phyloP scores from a whole-genome alignment of 1,140 invertebrate genomes.

The Macrostomum lignano region DNA sequence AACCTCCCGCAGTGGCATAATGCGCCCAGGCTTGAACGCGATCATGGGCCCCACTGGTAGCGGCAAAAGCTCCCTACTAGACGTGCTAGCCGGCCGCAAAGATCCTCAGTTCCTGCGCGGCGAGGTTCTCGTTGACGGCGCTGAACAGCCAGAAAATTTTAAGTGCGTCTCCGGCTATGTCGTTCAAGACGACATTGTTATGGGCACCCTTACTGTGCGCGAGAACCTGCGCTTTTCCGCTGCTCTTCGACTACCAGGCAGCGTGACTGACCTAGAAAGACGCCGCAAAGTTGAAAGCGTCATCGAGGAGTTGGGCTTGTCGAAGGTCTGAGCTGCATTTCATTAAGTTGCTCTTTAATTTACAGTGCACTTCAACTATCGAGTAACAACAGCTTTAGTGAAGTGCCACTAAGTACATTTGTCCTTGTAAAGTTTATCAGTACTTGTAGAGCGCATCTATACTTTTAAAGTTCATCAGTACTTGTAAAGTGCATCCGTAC shows the following conservation, averaged over 20 bases:
- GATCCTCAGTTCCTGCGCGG: slow-evolving; percentile 16
- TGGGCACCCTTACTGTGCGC: slow-evolving; percentile 10
- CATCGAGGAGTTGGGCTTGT: slow-evolving; percentile 16
- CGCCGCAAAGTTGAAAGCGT: slow-evolving; percentile 14
- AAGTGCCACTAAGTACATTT: no score
- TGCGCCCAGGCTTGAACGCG: slow-evolving; percentile 5
- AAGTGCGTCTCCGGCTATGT: slow-evolving; percentile 27
- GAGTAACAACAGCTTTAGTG: no score
- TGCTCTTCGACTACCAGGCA: slow-evolving; percentile 13
- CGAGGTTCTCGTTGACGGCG: slow-evolving; percentile 19
- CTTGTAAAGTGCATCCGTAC: no score
- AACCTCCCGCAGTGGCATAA: slow-evolving; percentile 4
- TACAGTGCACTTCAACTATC: no score
- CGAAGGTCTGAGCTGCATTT: no score
- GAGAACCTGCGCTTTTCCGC: slow-evolving; percentile 26
- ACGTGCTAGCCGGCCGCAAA: slow-evolving; percentile 24
- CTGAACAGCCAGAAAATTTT: slow-evolving; percentile 20
- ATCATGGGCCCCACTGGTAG: slow-evolving; percentile 7
- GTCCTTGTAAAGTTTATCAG: no score
- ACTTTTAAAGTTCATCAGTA: no score
- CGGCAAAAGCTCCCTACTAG: slow-evolving; percentile 14
- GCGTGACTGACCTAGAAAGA: slow-evolving; percentile 10
- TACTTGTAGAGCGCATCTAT: no score
- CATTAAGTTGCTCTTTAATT: no score
- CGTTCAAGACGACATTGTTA: slow-evolving; percentile 16